Base-by-base conservation (phyloP, 2,797 vertebrate genomes). In the Smutsia gigantea region DNA sequence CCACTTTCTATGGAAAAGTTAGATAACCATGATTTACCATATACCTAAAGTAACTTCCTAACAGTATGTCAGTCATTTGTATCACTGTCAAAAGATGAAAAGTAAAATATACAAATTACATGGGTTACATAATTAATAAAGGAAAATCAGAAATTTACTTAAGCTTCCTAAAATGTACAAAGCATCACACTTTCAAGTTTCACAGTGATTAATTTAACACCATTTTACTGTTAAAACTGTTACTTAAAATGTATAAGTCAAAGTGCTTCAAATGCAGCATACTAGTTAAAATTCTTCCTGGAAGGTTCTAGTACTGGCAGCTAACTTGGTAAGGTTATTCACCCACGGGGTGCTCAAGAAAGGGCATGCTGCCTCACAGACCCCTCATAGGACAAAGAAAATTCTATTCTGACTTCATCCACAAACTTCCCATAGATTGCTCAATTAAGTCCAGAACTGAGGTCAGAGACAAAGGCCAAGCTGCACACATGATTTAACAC, bases 171-270 rank as follows among this genome's bases (percentile, higher is more conserved):
- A 95, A 94, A 96, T 75, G 81, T 74, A 31, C 25, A 86, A 57
- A 94, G 46, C 63, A 85, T 92, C 69, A 91, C 69, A 86, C 27
- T 49, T 97, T 89, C 87, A 91, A 79, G 53, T 95, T 96, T 95
- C 78, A 96, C 64, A 93, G 93, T 91, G 92, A 96, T 92, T 95
- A 93, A 94, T 69, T 95, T 59, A 97, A 97, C 61, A 96, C 53
- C 63, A 78, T 89, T 93, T 95, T 71, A 87, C 66, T 90, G 31
- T 96, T 96, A 96, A 96, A 96, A 95, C 91, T 83, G 89, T 83
- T 63, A 53, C 63, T 93, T 96, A 90, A 79, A 87, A 92, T 51
- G 14, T 81, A 85, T 81, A 31, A 68, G 59, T 96, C 90, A 92
- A 71, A 96, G 95, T 87, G 89, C 86, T 94, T 95, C 78, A 63